These are phyloP conservation scores for Tachuris rubrigastra DNA, from an alignment of 2,113 vertebrate species.

Conservation along the genomic window DNA sequence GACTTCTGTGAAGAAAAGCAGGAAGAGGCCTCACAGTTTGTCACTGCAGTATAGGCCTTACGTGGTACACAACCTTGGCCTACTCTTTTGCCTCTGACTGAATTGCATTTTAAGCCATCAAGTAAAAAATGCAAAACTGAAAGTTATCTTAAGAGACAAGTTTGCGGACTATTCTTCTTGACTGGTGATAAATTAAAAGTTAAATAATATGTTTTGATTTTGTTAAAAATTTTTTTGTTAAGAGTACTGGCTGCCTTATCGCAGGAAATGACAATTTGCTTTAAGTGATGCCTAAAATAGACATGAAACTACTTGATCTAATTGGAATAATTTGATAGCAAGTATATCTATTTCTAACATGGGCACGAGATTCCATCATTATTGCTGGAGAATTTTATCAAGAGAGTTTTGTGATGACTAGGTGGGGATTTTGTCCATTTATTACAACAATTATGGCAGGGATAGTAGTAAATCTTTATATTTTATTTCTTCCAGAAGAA, in stretches of 20 bases:
- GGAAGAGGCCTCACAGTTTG: background rate
- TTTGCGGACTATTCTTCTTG: background rate
- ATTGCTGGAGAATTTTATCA: background rate
- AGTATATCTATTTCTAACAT: background rate
- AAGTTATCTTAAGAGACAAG: background rate
- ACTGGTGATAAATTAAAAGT: background rate
- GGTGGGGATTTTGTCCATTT: background rate
- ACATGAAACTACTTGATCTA: background rate
- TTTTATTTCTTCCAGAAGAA: background rate
- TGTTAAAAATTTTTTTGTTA: background rate
- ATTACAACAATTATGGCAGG: background rate
- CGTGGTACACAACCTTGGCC: background rate
- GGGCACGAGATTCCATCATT: background rate
- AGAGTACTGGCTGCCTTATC: background rate
- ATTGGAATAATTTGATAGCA: background rate
- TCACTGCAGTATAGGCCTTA: background rate
- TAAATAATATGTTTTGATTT: background rate
- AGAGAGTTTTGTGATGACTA: background rate
- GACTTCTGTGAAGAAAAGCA: background rate
- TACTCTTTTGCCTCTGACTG: background rate
- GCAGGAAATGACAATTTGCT: background rate
- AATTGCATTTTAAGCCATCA: background rate
- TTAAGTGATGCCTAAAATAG: background rate
- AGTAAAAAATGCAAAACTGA: background rate
- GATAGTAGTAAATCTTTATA: background rate